phyloP scores from a whole-genome alignment of 2,888 invertebrate species.

The Cactoblastis cactorum region DNA sequence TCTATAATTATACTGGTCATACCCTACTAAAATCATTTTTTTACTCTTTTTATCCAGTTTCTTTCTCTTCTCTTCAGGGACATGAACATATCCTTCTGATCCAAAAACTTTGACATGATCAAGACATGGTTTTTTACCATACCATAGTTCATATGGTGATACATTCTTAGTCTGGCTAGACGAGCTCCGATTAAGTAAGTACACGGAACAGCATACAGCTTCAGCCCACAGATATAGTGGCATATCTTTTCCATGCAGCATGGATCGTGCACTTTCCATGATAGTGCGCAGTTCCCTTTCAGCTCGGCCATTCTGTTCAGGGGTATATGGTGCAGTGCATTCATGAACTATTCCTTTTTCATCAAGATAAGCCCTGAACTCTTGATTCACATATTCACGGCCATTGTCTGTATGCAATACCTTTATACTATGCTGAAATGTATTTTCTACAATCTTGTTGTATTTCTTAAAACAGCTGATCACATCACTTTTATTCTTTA shows the following conservation, averaged over 20 bases:
- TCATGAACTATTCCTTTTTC: constrained; percentile 22
- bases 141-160: constrained; percentile 22
- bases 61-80: constrained; percentile 21
- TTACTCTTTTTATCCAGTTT: constrained; percentile 19
- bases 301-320: neutral
- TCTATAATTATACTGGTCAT: constrained; percentile 17
- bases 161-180: constrained; percentile 20
- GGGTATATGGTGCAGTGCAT: neutral
- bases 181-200: constrained; percentile 22
- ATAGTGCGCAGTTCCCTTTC: constrained; percentile 2
- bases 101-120: constrained; percentile 26
- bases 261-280: neutral
- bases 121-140: neutral
- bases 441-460: constrained; percentile 12
- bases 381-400: neutral
- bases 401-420: neutral
- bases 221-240: constrained; percentile 24
- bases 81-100: constrained; percentile 19
- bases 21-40: constrained; percentile 19
- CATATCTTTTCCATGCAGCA: constrained; percentile 7
- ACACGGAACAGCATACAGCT: constrained; percentile 22
- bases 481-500: constrained; percentile 25
- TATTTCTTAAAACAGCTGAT: constrained; percentile 21
- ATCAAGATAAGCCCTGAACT: constrained; percentile 8
- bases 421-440: neutral